Evolutionary conservation across 2,888 invertebrate genomes (phyloP), one percentile per base, ranked within the genome.

Genomic region (Malthinus flaveolus): DNA sequence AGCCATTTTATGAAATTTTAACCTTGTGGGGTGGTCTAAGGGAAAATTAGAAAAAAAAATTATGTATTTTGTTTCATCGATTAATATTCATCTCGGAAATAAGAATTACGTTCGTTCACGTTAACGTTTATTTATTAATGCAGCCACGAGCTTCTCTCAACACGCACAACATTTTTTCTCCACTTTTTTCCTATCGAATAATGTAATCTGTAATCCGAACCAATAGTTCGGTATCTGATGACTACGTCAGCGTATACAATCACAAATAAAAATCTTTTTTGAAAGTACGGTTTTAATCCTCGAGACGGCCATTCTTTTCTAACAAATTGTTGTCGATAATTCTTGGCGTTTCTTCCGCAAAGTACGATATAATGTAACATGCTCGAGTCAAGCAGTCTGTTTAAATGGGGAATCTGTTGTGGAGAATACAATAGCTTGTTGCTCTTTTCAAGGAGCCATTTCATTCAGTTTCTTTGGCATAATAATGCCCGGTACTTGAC

Each of bases 401-500:
- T 23, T 52, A 46, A n/a, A 52, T 45, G 32, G 23, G 23, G 23
- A 23, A 23, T 23, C 23, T 23, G 52, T 52, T 33, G 33, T 23
- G 34, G 32, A 34, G 36, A 54, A 12, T 15, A 54, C 48, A 48
- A 48, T 39, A 13, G 37, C 39, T 48, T 31, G 37, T 54, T 47
- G 47, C 54, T 54, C 54, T 47, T 54, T 54, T 54, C 54, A 54
- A 36, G 54, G 31, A 48, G 13, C 32, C 10, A 48, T 37, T 36
- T 47, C 39, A 39, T 37, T 54, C 50, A 51, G 52, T 45, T 49
- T 11, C 46, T 46, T 61, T 51, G 50, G 55, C 51, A 59, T 51
- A 64, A 65, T 65, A 65, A 63, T 65, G 53, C 59, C 45, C 36
- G 59, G 37, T 52, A 54, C 47, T 54, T 56, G 52, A 65, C 63